Base-by-base conservation (phyloP, 2,113 vertebrate genomes). In the Engystomops pustulosus region DNA sequence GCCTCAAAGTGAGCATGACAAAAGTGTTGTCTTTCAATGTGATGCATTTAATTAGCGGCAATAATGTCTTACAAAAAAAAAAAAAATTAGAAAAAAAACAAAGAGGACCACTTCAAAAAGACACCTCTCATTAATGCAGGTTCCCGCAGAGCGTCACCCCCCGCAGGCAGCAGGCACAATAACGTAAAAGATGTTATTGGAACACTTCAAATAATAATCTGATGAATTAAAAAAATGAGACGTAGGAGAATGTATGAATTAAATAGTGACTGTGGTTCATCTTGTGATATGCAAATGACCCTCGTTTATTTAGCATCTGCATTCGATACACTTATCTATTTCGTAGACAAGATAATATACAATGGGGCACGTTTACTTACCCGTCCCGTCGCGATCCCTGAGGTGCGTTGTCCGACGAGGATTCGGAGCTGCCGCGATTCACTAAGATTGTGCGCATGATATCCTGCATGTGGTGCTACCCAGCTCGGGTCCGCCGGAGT, bases 31-130 rank as follows among this genome's bases (percentile, higher is more conserved):
- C n/a, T 78, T 78, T 60, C 34, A 27, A 60, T 78, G n/a, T 41
- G 75, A 60, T 58, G 30, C 74, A 58, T 60, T 60, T 41, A 38
- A 78, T 78, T 78, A 41, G 75, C 20, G 14, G 41, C 32, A 60
- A 58, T 38, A 53, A 41, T 78, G 23, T 74, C 27, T 17, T 65
- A 32, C n/a, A n/a, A n/a, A n/a, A 65, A 62, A n/a, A 34, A 38
- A 77, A 30, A 47, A 45, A 71, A 23, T 6, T 2, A 11, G 20
- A n/a, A n/a, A 36, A 55, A 34, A 32, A 1, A 32, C 30, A 78
- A 11, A 32, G 32, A 58, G 20, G 41, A 36, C 11, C 10, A 41
- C 75, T 78, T 78, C 34, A 41, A 60, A 78, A 60, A 60, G 34
- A 55, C 12, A 58, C 34, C 75, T 58, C 51, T 78, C 53, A 78